Conservation (phyloP, 2,797 vertebrate species). For the Sebastes hubbsi region DNA sequence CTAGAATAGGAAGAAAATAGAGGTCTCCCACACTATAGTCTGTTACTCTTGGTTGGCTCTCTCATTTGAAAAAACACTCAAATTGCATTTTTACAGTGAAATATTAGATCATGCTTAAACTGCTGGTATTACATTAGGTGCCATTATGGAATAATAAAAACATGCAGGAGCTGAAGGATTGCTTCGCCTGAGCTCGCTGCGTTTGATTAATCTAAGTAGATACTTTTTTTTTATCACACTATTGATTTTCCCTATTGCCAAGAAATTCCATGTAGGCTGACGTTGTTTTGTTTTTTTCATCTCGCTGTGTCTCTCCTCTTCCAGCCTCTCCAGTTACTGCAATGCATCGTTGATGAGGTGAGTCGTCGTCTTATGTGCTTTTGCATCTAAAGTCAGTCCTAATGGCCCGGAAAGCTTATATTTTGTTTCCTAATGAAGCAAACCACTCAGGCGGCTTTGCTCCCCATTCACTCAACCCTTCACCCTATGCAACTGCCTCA, state of each 20-base stretch:
- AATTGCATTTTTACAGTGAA: conserved; percentile 93
- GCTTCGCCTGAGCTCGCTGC: conserved; percentile 91
- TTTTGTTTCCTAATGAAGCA: conserved; percentile 99
- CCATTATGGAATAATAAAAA: conserved; percentile 96
- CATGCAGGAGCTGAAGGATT: conserved; percentile 85
- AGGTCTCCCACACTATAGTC: conserved; percentile 84
- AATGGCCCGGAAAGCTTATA: conserved; percentile 99
- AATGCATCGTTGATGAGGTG: conserved; percentile 99
- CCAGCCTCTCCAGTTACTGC: conserved; percentile 99
- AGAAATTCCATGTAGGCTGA: conserved; percentile 90
- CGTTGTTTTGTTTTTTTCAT: conserved; percentile 71
- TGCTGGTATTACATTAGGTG: conserved; percentile 95
- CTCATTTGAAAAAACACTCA: conserved; percentile 91
- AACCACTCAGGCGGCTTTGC: conserved; percentile 86
- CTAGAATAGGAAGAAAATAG: conserved; percentile 71
- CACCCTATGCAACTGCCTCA: conserved; percentile 77
- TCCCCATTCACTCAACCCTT: conserved; percentile 90
- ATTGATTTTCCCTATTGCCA: conserved; percentile 96
- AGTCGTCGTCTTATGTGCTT: conserved; percentile 99
- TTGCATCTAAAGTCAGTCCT: conserved; percentile 99
- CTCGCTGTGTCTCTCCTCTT: conserved; percentile 68
- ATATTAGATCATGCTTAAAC: conserved; percentile 91
- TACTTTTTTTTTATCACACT: conserved; percentile 91
- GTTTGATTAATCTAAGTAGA: conserved; percentile 95
- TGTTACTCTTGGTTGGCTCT: conserved; percentile 90